These are phyloP conservation scores for Diachasma alloeum DNA, from an alignment of 1,140 invertebrate species.

Conservation along the genomic window DNA sequence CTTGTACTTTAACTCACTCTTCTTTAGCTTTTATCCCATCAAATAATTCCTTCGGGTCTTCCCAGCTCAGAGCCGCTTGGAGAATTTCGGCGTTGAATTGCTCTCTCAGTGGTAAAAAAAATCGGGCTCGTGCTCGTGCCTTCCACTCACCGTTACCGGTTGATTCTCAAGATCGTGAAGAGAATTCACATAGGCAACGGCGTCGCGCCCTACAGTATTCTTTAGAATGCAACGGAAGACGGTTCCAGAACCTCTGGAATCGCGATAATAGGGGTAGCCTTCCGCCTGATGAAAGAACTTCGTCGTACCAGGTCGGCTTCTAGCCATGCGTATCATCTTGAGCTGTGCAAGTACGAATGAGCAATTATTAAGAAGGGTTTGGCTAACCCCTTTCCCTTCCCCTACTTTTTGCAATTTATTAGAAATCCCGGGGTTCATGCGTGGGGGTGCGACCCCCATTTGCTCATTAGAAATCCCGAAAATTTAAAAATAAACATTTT, in stretches of 20 bases:
- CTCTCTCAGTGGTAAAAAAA: background rate
- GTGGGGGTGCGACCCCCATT: too few relatives aligned
- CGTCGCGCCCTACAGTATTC: background rate
- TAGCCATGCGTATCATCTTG: background rate
- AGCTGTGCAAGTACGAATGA: background rate
- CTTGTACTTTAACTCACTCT: background rate
- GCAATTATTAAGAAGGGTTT: too few relatives aligned
- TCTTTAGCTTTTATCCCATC: background rate
- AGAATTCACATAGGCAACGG: background rate
- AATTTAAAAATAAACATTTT: too few relatives aligned
- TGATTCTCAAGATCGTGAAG: background rate
- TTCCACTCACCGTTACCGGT: background rate
- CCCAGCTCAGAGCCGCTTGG: background rate
- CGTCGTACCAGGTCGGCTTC: background rate
- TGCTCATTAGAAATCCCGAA: too few relatives aligned
- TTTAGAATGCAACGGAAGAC: background rate
- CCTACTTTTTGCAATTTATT: too few relatives aligned
- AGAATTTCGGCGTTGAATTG: background rate
- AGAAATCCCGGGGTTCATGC: too few relatives aligned
- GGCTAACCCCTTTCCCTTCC: too few relatives aligned
- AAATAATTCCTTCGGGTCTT: background rate
- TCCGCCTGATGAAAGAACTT: background rate
- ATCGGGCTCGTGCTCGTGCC: background rate
- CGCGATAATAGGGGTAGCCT: background rate
- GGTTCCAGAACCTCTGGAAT: background rate